Conservation (phyloP, 2,888 invertebrate genomes). For the Elgonia sp. region DNA sequence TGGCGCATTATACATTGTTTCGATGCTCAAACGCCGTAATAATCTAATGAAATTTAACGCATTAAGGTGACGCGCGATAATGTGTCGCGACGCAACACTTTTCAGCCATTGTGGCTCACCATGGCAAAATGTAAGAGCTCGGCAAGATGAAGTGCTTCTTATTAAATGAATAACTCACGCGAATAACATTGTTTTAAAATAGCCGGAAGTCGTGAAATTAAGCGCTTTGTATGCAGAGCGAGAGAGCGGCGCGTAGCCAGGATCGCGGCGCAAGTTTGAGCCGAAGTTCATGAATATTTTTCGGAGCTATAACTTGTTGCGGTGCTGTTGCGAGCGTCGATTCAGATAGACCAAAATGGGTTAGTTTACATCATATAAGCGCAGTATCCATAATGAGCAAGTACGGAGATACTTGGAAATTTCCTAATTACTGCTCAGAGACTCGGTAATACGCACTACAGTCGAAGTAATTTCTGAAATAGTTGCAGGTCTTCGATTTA, state of each 20-base stretch:
- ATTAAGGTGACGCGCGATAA: slow-evolving; percentile 43
- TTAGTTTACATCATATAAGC: slow-evolving; percentile 32
- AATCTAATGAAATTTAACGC: slow-evolving; percentile 55
- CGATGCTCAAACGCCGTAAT: slow-evolving; percentile 41
- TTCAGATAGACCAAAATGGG: slow-evolving; percentile 13
- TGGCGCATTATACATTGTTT: slow-evolving; percentile 55
- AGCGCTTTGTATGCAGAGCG: slow-evolving; percentile 44
- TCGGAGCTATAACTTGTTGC: slow-evolving; percentile 48
- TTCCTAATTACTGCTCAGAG: slow-evolving; percentile 61
- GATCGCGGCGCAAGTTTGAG: slow-evolving; percentile 9
- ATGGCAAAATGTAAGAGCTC: too few species aligned
- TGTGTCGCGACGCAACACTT: slow-evolving; percentile 37
- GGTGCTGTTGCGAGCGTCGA: slow-evolving; percentile 11
- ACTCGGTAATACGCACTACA: slow-evolving; percentile 53
- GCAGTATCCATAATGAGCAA: slow-evolving; percentile 43
- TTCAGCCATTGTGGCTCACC: slow-evolving; percentile 37
- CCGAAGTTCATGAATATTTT: slow-evolving; percentile 46
- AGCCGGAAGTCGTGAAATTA: slow-evolving; percentile 24
- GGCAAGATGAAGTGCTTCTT: slow-evolving; percentile 28
- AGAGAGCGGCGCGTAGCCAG: slow-evolving; percentile 6
- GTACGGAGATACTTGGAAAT: slow-evolving; percentile 61
- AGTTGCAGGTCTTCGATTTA: slow-evolving; percentile 45
- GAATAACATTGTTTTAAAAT: slow-evolving; percentile 27
- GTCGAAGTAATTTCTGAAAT: slow-evolving; percentile 44
- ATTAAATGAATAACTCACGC: slow-evolving; percentile 48